Conservation (phyloP, 1,140 invertebrate species). For the Conopomorpha cramerella region DNA sequence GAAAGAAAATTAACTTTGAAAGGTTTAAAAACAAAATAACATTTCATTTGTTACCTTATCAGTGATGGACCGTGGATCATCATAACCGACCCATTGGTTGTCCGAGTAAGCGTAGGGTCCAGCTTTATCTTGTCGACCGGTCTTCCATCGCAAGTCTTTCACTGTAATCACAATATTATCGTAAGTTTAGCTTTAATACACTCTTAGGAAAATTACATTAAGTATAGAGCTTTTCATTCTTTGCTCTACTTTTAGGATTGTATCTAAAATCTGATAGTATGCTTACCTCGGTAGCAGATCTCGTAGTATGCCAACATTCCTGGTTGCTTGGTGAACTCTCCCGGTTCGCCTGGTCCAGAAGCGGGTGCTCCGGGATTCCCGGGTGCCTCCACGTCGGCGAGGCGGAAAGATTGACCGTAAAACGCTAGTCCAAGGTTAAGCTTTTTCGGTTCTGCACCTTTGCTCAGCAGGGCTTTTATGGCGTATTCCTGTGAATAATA, state of each 20-base stretch:
- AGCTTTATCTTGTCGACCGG: conserved; percentile 55
- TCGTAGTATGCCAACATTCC: conserved; percentile 91
- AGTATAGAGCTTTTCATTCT: no score
- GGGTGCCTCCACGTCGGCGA: conserved; percentile 63
- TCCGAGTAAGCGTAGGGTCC: conserved; percentile 80
- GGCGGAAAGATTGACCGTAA: conserved; percentile 85
- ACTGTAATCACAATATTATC: conserved; percentile 30
- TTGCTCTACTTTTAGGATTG: no score
- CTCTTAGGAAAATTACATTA: no score
- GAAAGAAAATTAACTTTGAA: no score
- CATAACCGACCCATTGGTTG: conserved; percentile 91
- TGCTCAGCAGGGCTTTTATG: conserved; percentile 70
- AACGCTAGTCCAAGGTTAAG: conserved; percentile 85
- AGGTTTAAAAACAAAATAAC: no score
- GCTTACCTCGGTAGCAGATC: conserved; percentile 76
- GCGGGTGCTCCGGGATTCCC: conserved; percentile 60
- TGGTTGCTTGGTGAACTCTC: conserved; percentile 83
- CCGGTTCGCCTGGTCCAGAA: conserved; percentile 74
- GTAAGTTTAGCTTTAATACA: not conserved
- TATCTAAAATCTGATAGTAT: conserved; percentile 2
- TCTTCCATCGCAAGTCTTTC: conserved; percentile 65
- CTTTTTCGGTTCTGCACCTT: conserved; percentile 80
- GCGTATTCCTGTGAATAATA: conserved; percentile 70
- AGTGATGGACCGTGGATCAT: conserved; percentile 76
- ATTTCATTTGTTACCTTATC: conserved; percentile 79